A percentile compares a stretch with the other conserved stretches of the same genome.
Evolutionary conservation across 2,113 vertebrate genomes (phyloP).

Genomic region (Neotragus moschatus): DNA sequence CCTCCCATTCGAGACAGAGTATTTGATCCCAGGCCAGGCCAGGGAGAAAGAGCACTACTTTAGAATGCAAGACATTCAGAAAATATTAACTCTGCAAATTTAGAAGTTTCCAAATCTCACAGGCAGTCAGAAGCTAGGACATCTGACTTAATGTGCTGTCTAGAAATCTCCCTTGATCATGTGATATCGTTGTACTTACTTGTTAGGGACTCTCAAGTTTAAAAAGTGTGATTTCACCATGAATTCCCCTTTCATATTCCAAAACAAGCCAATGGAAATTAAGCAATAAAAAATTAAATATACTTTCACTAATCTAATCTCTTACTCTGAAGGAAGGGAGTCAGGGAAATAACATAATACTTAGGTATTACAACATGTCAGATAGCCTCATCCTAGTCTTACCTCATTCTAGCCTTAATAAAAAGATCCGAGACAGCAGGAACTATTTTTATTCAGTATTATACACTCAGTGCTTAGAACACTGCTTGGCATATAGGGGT

Average conservation of each 20-base stretch:
- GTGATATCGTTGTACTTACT: not conserved
- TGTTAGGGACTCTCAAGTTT: not conserved
- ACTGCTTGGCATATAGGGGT: not conserved
- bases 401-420: not conserved
- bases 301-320: not conserved
- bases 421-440: not conserved
- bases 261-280: not conserved
- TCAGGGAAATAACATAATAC: not conserved
- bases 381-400: no score
- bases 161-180: not conserved
- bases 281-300: not conserved
- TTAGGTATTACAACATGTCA: no score
- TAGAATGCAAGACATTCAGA: conserved; percentile 31
- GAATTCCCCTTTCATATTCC: not conserved
- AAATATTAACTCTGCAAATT: not conserved
- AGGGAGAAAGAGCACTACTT: not conserved
- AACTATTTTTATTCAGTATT: not conserved
- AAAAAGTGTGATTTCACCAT: not conserved
- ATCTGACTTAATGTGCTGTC: not conserved
- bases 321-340: not conserved
- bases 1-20: not conserved
- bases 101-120: not conserved
- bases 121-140: not conserved
- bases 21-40: not conserved
- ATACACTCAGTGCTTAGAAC: not conserved